Conservation (phyloP, 2,888 invertebrate genomes). For the Drosophila lutescens region DNA sequence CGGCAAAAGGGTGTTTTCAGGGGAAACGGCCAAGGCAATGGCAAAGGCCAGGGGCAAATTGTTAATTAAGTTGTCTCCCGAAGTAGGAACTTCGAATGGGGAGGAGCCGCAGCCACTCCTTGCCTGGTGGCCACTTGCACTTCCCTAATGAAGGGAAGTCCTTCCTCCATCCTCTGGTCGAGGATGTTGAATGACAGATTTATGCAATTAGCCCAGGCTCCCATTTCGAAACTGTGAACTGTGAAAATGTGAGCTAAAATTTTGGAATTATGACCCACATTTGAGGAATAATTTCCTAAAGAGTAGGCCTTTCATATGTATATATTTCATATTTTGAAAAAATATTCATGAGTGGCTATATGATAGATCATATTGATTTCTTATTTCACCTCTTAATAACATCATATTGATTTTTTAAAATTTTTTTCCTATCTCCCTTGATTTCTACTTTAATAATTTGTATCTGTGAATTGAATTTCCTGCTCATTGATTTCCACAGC, state of each 20-base stretch:
- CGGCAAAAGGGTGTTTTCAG: slow-evolving; percentile 35
- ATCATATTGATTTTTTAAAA: too few relatives aligned
- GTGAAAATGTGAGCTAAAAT: too few relatives aligned
- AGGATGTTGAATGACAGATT: slow-evolving; percentile 17
- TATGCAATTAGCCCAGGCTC: not conserved
- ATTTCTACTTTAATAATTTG: not conserved
- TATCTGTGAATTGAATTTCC: not conserved
- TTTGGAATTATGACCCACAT: too few relatives aligned
- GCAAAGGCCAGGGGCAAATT: slow-evolving; percentile 39
- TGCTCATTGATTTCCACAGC: slow-evolving; percentile 11
- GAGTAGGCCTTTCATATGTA: too few relatives aligned
- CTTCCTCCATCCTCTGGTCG: slow-evolving; percentile 1
- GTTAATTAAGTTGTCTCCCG: slow-evolving; percentile 46
- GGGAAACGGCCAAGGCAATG: slow-evolving; percentile 3
- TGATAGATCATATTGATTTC: too few relatives aligned
- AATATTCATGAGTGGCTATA: too few relatives aligned
- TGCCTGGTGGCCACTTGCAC: slow-evolving; percentile 14
- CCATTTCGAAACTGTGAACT: too few relatives aligned
- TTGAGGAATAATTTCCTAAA: too few relatives aligned
- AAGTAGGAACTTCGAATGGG: slow-evolving; percentile 1
- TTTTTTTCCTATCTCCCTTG: not conserved
- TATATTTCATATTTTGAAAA: too few relatives aligned
- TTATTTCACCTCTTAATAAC: too few relatives aligned
- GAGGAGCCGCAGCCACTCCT: not conserved
- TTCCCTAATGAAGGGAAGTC: slow-evolving; percentile 40